Base-by-base conservation (phyloP, 2,113 vertebrate genomes). In the Microcebus ravelobensis region DNA sequence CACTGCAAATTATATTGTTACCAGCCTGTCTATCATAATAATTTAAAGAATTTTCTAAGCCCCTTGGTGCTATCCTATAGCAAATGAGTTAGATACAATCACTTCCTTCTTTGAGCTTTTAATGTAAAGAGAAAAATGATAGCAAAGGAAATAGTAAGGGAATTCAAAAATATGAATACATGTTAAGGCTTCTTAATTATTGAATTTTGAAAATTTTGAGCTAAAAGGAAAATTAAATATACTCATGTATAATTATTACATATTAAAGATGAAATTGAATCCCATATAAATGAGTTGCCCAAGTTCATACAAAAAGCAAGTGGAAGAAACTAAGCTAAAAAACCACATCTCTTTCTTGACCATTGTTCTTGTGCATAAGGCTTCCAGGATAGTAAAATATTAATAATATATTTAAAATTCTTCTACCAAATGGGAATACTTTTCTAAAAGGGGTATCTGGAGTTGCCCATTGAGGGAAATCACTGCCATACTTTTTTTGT, bases 21-120 rank as follows among this genome's bases (percentile, higher is more conserved):
- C 63, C 71, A 96, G n/a, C 34, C 57, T 97, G 50, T 94, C 87
- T 57, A n/a, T 91, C 48, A 59, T 86, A 68, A 77, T 85, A 87
- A 85, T 92, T 79, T 97, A 91, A 96, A 95, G 31, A 15, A 77
- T 84, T 96, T 93, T 89, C 65, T 90, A 81, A 95, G 48, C 71
- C 61, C 48, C 55, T 86, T 89, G 87, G 52, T 94, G 39, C 42
- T 85, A 48, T 65, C 52, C 5, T 68, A 61, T 87, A 48, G 31
- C 29, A 96, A 95, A 93, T 77, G 55, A 85, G 20, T 95, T 92
- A 86, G 61, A 90, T 81, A 67, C 1, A 34, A 2, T 82, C 29
- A 84, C 50, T 87, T 92, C 13, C 50, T 79, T 94, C 74, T 97
- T 70, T 81, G 29, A 87, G 36, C 31, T 93, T 96, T 96, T 90